phyloP scores from a whole-genome alignment of 2,888 invertebrate genomes.

The Drosophila monieri region DNA sequence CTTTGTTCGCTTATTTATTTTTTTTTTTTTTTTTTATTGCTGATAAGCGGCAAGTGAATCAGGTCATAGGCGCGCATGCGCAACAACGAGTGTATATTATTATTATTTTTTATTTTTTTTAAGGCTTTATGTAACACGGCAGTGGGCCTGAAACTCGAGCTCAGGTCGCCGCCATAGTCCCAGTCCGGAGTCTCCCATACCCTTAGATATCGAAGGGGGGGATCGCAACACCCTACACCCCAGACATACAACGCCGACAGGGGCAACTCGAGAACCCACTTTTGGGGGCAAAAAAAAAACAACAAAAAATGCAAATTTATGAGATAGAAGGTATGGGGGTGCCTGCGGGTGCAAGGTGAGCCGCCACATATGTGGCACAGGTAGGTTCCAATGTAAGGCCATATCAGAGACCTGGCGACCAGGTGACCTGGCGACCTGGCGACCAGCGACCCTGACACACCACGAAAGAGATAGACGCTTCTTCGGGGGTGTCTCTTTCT shows the following conservation, averaged over 20 bases:
- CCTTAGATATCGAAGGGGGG: too few species aligned
- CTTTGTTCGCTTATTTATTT: not conserved
- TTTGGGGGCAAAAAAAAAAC: too few species aligned
- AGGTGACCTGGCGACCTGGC: too few species aligned
- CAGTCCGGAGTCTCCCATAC: too few species aligned
- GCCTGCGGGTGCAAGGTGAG: constrained; percentile 14
- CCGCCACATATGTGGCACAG: constrained; percentile 18
- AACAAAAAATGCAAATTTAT: not conserved
- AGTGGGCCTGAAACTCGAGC: too few species aligned
- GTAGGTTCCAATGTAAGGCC: constrained; percentile 3
- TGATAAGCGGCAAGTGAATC: constrained; percentile 64
- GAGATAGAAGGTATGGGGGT: constrained; percentile 5
- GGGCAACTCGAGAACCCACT: not conserved
- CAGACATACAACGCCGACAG: not conserved
- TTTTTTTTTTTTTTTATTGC: constrained; percentile 19
- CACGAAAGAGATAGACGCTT: not conserved
- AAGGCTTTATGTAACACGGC: too few species aligned
- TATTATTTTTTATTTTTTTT: too few species aligned
- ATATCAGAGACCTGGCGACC: too few species aligned
- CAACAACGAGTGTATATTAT: constrained; percentile 34
- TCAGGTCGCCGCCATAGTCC: too few species aligned
- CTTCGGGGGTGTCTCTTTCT: not conserved
- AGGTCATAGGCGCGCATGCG: constrained; percentile 72
- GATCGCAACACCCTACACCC: too few species aligned
- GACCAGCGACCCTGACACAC: constrained; percentile 13